Evolutionary conservation across 2,113 vertebrate genomes (phyloP).

Genomic region (Dromiciops gliroides): DNA sequence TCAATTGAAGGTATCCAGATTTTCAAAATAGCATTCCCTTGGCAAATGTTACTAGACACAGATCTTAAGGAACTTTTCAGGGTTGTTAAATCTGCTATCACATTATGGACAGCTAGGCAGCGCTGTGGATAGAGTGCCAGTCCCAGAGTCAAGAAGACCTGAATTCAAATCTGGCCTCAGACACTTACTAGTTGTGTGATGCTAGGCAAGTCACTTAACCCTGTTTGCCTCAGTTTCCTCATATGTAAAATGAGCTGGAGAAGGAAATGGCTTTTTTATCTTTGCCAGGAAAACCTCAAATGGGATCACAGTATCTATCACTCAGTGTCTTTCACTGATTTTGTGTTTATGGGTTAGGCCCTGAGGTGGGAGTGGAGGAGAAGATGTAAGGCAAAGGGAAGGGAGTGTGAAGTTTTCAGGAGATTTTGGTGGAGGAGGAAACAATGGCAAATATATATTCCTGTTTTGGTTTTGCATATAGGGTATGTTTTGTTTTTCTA

Average conservation of each 20-base stretch:
- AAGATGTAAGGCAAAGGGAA: background rate
- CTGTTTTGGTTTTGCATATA: slow-evolving; percentile 21
- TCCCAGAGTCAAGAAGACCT: too few relatives aligned
- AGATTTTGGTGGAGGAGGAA: slow-evolving; percentile 15
- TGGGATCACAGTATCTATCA: background rate
- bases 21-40: background rate
- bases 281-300: background rate
- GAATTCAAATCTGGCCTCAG: too few relatives aligned
- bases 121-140: background rate
- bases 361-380: background rate
- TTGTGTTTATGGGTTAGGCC: background rate
- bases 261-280: background rate
- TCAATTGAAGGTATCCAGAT: too few relatives aligned
- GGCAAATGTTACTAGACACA: background rate
- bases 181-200: background rate
- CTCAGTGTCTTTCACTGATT: background rate
- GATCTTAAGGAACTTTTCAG: background rate
- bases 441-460: slow-evolving; percentile 44
- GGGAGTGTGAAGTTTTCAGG: background rate
- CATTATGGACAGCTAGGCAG: background rate
- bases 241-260: background rate
- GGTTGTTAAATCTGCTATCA: background rate
- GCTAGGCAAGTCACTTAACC: background rate
- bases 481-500: slow-evolving; percentile 56
- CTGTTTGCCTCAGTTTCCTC: background rate